Base-by-base conservation (phyloP, 2,113 vertebrate species). In the Cardinalis cardinalis region DNA sequence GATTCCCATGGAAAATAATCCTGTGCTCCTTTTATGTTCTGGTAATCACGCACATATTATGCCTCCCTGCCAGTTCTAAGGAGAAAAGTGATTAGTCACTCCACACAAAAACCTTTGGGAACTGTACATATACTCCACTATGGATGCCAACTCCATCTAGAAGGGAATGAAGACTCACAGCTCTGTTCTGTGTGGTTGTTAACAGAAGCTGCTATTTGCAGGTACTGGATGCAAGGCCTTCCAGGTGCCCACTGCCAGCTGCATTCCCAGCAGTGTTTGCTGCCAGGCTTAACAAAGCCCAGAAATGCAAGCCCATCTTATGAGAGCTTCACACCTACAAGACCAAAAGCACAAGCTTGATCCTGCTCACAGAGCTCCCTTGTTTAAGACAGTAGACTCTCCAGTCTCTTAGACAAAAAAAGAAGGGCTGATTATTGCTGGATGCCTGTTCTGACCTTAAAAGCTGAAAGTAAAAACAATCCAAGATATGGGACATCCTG, bases 1-100 rank as follows among this genome's bases (percentile, higher is more conserved):
- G 68, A 82, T 92, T 96, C 84, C 70, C 90, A 76, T 63, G 86
- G 71, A 96, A 93, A 93, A 82, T 43, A 81, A 90, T 69, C 83
- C 71, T 56, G 25, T 2, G 8, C 16, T 88, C 36, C 88, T 93
- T 95, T 95, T 72, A 87, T 87, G 88, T 91, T 74, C 56, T 43
- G 49, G 80, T 91, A 86, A 87, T 94, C 86, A 81, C 43, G 18
- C 65, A 59, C 36, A 38, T 51, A 66, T 66, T 84, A 84, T 72
- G 43, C 80, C 77, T 90, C 84, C 70, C 80, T 93, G 74, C 81
- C 78, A 91, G 29, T 93, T 95, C 84, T 91, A 55, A 94, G 59
- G 61, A 84, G 66, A 72, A 69, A 65, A 82, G 66, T 61, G 88
- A 84, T 94, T 84, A 91, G 46, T 84, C 77, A 77, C 83, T 55